Evolutionary conservation across 2,113 vertebrate species (phyloP).

Genomic region (Cairina moschata): DNA sequence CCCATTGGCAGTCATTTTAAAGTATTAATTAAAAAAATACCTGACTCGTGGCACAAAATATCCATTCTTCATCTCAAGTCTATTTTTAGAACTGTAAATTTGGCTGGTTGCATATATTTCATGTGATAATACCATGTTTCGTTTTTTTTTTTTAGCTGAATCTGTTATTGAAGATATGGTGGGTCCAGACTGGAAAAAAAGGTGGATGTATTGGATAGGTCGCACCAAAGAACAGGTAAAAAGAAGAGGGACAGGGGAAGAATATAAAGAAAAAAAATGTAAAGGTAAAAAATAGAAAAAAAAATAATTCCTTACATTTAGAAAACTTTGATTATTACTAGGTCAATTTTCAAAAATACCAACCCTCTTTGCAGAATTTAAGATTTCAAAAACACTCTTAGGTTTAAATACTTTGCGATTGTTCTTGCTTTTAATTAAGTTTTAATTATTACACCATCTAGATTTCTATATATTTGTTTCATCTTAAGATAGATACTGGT

Average conservation of each 20-base stretch:
- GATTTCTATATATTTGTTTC: neutral
- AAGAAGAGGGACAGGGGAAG: neutral
- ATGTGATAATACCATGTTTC: neutral
- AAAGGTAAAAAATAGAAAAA: neutral
- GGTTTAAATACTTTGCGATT: neutral
- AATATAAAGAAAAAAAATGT: neutral
- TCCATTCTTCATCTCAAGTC: neutral
- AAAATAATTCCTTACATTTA: neutral
- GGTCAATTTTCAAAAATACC: neutral
- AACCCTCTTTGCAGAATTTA: neutral
- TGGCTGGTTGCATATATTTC: neutral
- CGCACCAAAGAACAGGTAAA: conserved; percentile 92
- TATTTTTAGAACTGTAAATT: neutral
- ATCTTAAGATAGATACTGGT: neutral
- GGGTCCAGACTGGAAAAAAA: conserved; percentile 94
- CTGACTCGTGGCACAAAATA: neutral
- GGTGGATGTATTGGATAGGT: conserved; percentile 92
- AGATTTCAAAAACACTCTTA: neutral
- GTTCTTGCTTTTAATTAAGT: neutral
- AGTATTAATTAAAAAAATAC: neutral
- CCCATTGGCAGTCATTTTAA: neutral
- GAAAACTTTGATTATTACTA: neutral
- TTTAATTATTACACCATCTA: neutral
- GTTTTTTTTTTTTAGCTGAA: conserved; percentile 81
- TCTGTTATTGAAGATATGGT: conserved; percentile 95